Conservation (phyloP, 2,888 invertebrate genomes). For the Andrena chrysosceles region DNA sequence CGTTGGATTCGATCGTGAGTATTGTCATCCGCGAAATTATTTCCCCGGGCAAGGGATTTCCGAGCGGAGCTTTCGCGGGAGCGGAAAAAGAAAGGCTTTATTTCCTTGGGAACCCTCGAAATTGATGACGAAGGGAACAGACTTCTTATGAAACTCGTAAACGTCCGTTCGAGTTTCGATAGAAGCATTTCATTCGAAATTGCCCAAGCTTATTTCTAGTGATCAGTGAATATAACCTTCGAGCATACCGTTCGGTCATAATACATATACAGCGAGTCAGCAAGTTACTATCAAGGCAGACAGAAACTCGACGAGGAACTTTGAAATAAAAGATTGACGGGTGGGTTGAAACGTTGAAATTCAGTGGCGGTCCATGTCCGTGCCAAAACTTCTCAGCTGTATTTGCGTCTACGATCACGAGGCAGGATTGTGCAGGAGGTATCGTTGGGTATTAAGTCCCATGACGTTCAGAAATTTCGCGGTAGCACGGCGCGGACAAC, state of each 20-base stretch:
- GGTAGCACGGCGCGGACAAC: neutral
- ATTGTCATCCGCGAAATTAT: slow-evolving; percentile 19
- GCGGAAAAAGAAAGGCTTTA: neutral
- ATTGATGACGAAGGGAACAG: neutral
- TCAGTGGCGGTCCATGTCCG: no score
- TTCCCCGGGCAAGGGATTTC: slow-evolving; percentile 12
- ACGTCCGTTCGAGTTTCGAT: neutral
- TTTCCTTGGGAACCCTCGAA: neutral
- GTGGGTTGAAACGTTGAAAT: no score
- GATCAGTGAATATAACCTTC: no score
- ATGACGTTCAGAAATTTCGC: neutral
- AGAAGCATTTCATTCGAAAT: neutral
- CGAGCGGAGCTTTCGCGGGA: neutral
- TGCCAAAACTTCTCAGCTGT: neutral
- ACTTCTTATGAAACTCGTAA: neutral
- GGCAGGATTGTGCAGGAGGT: neutral
- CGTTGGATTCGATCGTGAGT: slow-evolving; percentile 61
- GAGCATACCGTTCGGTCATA: no score
- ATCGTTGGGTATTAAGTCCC: slow-evolving; percentile 13
- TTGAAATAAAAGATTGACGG: no score
- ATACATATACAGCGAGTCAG: no score
- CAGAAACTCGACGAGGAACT: no score
- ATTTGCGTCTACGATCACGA: neutral
- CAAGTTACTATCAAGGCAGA: no score
- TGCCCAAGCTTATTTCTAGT: no score